phyloP scores from a whole-genome alignment of 1,140 invertebrate genomes.

The Aradophagus sp. region DNA sequence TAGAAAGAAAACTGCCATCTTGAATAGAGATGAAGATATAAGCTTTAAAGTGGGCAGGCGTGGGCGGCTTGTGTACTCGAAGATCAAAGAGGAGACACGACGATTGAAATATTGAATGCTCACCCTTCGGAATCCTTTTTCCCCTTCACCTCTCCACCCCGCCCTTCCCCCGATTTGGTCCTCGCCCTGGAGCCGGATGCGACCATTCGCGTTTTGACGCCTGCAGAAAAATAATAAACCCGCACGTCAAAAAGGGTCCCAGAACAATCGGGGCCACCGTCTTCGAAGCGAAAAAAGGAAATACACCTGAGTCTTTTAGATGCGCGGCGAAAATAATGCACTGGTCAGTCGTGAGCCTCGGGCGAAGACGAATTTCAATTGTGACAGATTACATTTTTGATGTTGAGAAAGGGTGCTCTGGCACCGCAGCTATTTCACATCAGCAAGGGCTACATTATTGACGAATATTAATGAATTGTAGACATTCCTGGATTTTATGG shows the following conservation, averaged over 20 bases:
- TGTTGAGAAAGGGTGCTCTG: background rate
- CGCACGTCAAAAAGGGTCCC: slow-evolving; percentile 11
- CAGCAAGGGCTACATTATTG: no score
- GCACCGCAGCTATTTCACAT: background rate
- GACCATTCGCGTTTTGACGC: slow-evolving; percentile 49
- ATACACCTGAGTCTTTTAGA: slow-evolving; percentile 33
- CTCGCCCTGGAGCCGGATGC: no score
- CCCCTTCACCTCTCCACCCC: slow-evolving; percentile 13
- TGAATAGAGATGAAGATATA: slow-evolving; percentile 65
- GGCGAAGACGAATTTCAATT: slow-evolving; percentile 2
- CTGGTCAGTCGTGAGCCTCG: slow-evolving; percentile 13
- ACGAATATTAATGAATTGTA: no score
- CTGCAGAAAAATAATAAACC: slow-evolving; percentile 50
- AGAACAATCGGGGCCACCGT: slow-evolving; percentile 23
- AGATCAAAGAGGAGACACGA: slow-evolving; percentile 63
- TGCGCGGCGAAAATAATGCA: slow-evolving; percentile 8
- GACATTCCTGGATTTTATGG: no score
- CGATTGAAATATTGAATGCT: slow-evolving; percentile 66
- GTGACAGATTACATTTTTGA: slow-evolving; percentile 5
- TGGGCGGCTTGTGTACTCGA: slow-evolving; percentile 64
- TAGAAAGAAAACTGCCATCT: slow-evolving; percentile 59
- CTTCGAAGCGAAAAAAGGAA: slow-evolving; percentile 24
- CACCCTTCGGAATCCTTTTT: slow-evolving; percentile 61
- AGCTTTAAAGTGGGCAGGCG: slow-evolving; percentile 60
- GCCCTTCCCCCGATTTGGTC: slow-evolving; percentile 12